Conservation (phyloP, 1,140 invertebrate species). For the Drosophila lacteicornis region DNA sequence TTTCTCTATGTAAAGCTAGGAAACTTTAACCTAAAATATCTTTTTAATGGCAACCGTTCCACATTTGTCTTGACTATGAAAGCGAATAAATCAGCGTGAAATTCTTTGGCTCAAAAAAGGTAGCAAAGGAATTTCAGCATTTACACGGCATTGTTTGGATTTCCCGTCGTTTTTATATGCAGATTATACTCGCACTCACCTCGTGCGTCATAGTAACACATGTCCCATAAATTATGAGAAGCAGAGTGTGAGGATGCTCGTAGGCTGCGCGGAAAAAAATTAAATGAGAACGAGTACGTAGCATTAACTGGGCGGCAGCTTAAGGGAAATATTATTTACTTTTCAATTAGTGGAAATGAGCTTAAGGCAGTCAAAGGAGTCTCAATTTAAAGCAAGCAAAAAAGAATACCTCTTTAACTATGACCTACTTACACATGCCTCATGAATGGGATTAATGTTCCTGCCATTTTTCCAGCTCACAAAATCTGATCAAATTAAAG, state of each 20-base stretch:
- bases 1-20: background rate
- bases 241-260: slow-evolving; percentile 11
- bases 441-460: slow-evolving; percentile 33
- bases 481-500: slow-evolving; percentile 78
- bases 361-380: slow-evolving; percentile 19
- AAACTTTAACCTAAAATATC: slow-evolving; percentile 3
- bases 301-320: background rate
- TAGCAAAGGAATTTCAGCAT: slow-evolving; percentile 54
- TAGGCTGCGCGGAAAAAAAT: slow-evolving; percentile 20
- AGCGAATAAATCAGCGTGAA: slow-evolving; percentile 76
- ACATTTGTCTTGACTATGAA: slow-evolving; percentile 25
- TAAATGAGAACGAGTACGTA: slow-evolving; percentile 44
- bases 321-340: slow-evolving; percentile 18
- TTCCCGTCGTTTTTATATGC: slow-evolving; percentile 44
- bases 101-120: slow-evolving; percentile 60
- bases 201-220: slow-evolving; percentile 64
- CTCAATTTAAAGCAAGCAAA: background rate
- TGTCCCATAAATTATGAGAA: slow-evolving; percentile 75
- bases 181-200: slow-evolving; percentile 20
- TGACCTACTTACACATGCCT: slow-evolving; percentile 21
- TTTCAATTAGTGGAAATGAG: slow-evolving; percentile 68
- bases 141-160: slow-evolving; percentile 63
- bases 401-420: slow-evolving; percentile 14
- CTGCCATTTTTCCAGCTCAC: slow-evolving; percentile 49
- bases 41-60: slow-evolving; percentile 17